phyloP scores from a whole-genome alignment of 2,113 vertebrate species.

The Stictonetta naevosa region DNA sequence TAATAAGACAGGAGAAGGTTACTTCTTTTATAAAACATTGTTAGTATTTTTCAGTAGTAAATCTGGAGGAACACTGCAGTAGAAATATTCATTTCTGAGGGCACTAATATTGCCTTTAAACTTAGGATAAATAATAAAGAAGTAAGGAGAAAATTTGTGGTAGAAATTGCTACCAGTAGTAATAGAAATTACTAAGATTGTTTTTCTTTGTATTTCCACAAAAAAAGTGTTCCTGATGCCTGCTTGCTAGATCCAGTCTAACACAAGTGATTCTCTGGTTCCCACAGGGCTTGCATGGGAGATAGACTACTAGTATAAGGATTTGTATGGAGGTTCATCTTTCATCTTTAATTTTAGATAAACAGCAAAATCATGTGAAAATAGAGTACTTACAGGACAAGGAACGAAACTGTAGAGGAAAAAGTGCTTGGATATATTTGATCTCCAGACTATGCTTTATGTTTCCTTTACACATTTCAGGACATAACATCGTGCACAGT shows the following conservation, averaged over 20 bases:
- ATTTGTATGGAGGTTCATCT: neutral
- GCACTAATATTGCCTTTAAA: neutral
- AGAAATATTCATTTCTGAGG: neutral
- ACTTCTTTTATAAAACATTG: neutral
- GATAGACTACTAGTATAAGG: neutral
- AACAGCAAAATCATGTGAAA: neutral
- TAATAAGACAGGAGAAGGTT: neutral
- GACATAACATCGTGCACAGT: neutral
- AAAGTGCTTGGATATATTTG: neutral
- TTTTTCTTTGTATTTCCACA: neutral
- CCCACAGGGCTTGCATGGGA: neutral
- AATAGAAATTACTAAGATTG: neutral
- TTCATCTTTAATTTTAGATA: neutral
- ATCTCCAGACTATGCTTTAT: neutral
- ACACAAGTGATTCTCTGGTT: neutral
- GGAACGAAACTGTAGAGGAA: neutral
- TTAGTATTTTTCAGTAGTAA: neutral
- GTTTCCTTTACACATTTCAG: neutral
- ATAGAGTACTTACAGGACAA: neutral
- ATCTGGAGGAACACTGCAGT: neutral
- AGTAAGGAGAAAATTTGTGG: neutral
- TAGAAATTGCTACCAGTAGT: neutral
- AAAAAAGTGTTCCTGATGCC: neutral
- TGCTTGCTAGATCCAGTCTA: neutral
- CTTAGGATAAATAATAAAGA: neutral